Percentiles rank a stretch among this genome's conserved stretches.
Evolutionary conservation across 1,140 invertebrate species (phyloP).

Genomic region (Potamilus streckersoni): DNA sequence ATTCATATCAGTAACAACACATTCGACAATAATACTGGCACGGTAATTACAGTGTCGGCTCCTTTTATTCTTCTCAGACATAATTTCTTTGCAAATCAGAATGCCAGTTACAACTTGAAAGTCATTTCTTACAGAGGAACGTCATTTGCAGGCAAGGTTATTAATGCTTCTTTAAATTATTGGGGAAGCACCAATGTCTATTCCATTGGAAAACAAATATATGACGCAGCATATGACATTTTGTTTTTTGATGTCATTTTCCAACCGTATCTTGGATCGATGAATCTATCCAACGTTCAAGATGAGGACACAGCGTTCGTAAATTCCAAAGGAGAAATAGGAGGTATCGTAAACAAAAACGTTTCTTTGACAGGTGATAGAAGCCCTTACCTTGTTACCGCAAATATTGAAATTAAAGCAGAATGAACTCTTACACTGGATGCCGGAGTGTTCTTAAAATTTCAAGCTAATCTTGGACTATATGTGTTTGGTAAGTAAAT

Average conservation of each 20-base stretch:
- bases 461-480: slow-evolving; percentile 7
- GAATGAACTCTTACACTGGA: neutral
- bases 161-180: slow-evolving; percentile 19
- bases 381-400: slow-evolving; percentile 3
- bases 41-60: neutral
- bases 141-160: neutral
- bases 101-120: slow-evolving; percentile 3
- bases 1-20: neutral
- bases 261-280: slow-evolving; percentile 13
- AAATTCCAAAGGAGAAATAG: neutral
- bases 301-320: slow-evolving; percentile 3
- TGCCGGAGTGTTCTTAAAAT: neutral
- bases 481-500: neutral
- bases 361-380: neutral
- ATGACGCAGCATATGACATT: slow-evolving; percentile 3
- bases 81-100: slow-evolving; percentile 15
- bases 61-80: neutral
- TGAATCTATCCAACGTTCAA: slow-evolving; percentile 8
- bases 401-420: slow-evolving; percentile 3
- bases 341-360: slow-evolving; percentile 4
- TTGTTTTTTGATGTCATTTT: neutral
- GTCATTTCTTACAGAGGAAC: neutral
- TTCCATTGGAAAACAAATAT: slow-evolving; percentile 2
- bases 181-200: slow-evolving; percentile 12
- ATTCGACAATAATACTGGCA: slow-evolving; percentile 2